These are phyloP conservation scores for Chinchilla lanigera DNA, from an alignment of 2,113 vertebrate genomes.

Conservation along the genomic window DNA sequence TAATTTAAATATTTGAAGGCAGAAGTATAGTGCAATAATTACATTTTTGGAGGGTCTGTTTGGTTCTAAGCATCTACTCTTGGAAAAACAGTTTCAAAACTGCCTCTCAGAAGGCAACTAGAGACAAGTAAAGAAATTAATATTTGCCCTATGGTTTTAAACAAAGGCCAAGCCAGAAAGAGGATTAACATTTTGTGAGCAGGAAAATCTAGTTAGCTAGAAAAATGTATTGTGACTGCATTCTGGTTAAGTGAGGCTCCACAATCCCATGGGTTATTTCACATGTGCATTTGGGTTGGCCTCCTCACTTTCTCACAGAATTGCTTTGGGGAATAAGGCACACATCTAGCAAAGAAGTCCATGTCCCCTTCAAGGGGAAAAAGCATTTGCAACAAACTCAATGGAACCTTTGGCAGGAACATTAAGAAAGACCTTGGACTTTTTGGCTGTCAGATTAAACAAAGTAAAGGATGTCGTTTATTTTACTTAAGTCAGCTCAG, in stretches of 20 bases:
- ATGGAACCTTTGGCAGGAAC: constrained; percentile 65
- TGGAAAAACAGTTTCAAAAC: background rate
- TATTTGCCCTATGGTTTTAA: background rate
- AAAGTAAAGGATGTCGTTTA: constrained; percentile 76
- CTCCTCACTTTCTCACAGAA: background rate
- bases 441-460: constrained; percentile 77
- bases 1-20: background rate
- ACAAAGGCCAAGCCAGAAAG: background rate
- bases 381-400: constrained; percentile 63
- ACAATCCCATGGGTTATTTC: background rate
- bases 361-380: constrained; percentile 35
- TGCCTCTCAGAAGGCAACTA: background rate
- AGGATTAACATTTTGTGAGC: background rate
- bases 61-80: background rate
- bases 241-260: background rate
- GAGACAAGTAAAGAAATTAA: background rate
- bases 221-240: background rate
- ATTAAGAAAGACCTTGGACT: constrained; percentile 63
- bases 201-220: background rate
- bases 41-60: background rate
- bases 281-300: background rate
- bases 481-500: constrained; percentile 79
- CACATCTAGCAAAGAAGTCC: background rate
- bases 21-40: background rate
- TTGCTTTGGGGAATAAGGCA: background rate